These are phyloP conservation scores for Hetaerina titia DNA, from an alignment of 2,888 invertebrate genomes.

Conservation along the genomic window DNA sequence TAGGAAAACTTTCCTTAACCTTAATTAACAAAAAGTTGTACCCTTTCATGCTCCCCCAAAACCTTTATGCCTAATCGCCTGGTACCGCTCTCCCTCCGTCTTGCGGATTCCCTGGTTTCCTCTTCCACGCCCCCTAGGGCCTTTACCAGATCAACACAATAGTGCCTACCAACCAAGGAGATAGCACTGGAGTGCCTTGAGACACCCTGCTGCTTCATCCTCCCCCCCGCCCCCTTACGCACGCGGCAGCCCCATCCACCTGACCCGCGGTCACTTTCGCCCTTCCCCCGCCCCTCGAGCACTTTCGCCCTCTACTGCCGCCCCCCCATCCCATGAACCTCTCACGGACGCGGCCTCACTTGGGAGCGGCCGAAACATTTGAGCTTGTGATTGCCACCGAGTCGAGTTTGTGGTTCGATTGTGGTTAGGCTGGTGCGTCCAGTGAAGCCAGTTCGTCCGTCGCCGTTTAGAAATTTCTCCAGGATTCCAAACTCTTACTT, in stretches of 20 bases:
- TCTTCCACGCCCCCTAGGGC: not conserved
- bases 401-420: not conserved
- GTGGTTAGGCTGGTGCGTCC: not conserved
- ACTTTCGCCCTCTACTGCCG: not conserved
- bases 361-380: not conserved
- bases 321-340: not conserved
- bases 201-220: conserved; percentile 10
- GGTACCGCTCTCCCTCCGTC: not conserved
- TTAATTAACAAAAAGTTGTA: not conserved
- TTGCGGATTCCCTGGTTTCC: not conserved
- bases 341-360: not conserved
- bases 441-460: not conserved
- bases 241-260: not conserved
- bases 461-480: not conserved
- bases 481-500: not conserved
- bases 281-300: not conserved
- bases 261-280: not conserved
- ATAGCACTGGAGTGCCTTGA: not conserved
- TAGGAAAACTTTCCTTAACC: not conserved
- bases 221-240: not conserved
- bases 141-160: not conserved
- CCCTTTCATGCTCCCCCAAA: not conserved
- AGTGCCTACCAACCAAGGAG: not conserved
- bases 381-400: not conserved
- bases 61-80: not conserved